Evolutionary conservation across 2,797 vertebrate genomes (phyloP).

Genomic region (Zalophus californianus): DNA sequence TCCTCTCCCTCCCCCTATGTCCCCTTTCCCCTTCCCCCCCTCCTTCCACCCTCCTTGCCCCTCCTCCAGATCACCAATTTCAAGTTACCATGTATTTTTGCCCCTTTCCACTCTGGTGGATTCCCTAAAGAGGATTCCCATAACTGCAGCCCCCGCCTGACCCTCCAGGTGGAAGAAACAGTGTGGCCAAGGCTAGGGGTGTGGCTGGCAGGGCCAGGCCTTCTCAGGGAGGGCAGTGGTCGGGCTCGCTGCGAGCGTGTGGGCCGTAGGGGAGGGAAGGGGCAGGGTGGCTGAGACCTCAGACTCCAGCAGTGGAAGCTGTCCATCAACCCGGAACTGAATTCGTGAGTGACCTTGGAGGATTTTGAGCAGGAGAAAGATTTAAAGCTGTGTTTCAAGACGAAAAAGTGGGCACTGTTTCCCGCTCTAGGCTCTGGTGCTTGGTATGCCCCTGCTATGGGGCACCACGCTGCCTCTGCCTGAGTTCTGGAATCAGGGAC

Average conservation of each 20-base stretch:
- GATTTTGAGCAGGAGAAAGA: neutral
- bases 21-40: accelerated
- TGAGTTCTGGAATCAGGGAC: neutral
- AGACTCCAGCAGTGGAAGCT: accelerated
- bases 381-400: neutral
- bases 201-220: neutral
- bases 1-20: accelerated
- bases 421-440: accelerated
- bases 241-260: accelerated
- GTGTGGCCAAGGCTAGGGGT: neutral
- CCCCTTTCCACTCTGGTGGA: accelerated
- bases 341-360: too few relatives aligned
- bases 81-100: accelerated
- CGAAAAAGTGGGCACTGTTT: accelerated
- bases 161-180: neutral
- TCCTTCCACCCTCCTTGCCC: accelerated
- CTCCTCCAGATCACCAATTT: neutral
- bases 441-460: accelerated
- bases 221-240: neutral
- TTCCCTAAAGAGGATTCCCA: neutral
- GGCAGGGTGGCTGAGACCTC: accelerated
- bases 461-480: too few relatives aligned
- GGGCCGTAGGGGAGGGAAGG: too few relatives aligned
- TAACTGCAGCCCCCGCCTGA: neutral
- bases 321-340: neutral